phyloP scores from a whole-genome alignment of 53 echinoderm and acorn worm species.

The Echinarachnius parma region DNA sequence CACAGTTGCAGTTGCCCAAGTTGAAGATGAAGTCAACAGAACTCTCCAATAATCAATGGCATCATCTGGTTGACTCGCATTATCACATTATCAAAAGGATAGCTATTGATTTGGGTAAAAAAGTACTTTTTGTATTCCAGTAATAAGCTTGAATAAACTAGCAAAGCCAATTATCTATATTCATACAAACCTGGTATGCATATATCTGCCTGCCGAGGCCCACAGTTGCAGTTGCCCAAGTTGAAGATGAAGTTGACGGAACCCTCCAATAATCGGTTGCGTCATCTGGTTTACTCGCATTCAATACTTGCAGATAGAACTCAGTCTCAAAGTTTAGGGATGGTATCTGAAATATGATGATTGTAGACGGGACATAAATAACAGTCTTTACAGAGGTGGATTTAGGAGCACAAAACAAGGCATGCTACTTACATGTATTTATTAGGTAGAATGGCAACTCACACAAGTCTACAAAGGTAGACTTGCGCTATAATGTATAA shows the following conservation, averaged over 20 bases:
- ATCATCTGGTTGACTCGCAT: background rate
- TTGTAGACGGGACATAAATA: no score
- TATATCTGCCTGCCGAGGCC: constrained; percentile 61
- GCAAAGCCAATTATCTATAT: no score
- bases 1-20: constrained; percentile 60
- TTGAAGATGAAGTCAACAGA: constrained; percentile 12
- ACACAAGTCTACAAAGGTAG: no score
- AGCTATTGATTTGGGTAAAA: no score
- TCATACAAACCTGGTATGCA: constrained; percentile 2
- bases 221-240: constrained; percentile 60
- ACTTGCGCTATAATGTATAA: no score
- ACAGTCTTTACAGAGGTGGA: no score
- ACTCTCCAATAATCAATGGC: constrained; percentile 23
- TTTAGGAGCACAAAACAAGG: no score
- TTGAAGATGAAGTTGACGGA: constrained; percentile 14
- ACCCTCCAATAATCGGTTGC: constrained; percentile 26
- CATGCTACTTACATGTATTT: no score
- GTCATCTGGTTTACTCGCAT: background rate
- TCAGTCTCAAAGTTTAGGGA: background rate
- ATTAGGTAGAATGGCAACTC: no score
- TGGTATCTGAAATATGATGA: background rate
- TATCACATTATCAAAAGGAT: no score
- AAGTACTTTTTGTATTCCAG: no score
- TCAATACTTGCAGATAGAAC: constrained; percentile 3
- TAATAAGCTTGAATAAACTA: no score